Base-by-base conservation (phyloP, 2,113 vertebrate genomes). In the Malaclemys terrapin region DNA sequence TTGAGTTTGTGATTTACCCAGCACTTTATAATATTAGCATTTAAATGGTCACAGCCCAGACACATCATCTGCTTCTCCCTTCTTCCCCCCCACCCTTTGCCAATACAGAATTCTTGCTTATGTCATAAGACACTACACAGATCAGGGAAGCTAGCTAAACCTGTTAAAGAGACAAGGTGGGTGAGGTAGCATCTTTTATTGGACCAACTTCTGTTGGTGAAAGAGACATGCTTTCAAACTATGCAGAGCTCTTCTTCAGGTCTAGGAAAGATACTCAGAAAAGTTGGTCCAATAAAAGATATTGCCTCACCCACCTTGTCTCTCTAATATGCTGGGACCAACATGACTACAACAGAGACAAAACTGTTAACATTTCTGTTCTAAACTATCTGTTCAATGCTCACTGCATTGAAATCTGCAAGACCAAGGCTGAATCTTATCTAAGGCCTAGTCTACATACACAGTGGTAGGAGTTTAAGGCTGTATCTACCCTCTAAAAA, bases 351-450 rank as follows among this genome's bases (percentile, higher is more conserved):
- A 76, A 13, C 54, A 24, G 27, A 78, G 78, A 84, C 49, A 88
- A 91, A 91, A 82, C 12, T 88, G 53, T 79, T 84, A 92, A 88
- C 31, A 81, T 57, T 89, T 80, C 45, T 49, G 4, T 62, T 87
- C 78, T 83, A 52, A 20, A 10, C 72, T 53, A 89, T 22, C 17
- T 65, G 2, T 10, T 42, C 78, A 78, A 20, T 87, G 7, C 5
- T 94, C 59, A 88, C 5, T n/a, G 27, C 65, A 80, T 20, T 1
- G 0, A 75, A 42, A 88, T 0, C 2, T 19, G 5, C 53, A 87
- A 91, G 29, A 47, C 24, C 6, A 93, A 89, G 35, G 25, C 31
- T 80, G 10, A 29, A 20, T 27, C 22, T 5, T 12, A 38, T 6
- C 89, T 72, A 57, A 5, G 24, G 42, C 42, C 17, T 13, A 24